Base-by-base conservation (phyloP, 1,140 invertebrate genomes). In the Sycophaga agraensis region DNA sequence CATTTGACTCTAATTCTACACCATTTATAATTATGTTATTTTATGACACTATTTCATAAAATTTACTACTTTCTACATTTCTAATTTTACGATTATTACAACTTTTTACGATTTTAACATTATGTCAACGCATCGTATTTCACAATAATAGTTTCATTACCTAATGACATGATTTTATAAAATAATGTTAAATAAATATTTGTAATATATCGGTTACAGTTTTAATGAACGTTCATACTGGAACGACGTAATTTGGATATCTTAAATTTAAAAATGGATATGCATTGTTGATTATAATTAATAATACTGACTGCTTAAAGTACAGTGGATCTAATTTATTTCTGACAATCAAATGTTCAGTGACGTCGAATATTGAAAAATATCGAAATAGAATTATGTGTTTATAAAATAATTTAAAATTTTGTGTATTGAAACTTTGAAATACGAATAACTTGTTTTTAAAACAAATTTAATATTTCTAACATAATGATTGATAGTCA, bases 231-330 rank as follows among this genome's bases (percentile, higher is more conserved):
- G 48, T 63, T 63, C 55, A 60, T 42, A 51, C 37, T 56, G 56
- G 40, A 68, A 68, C 43, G 67, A 72, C 11, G 17, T 8, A n/a
- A n/a, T 53, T 24, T 24, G 50, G 12, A 68, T 70, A 67, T 65
- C 68, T 69, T 68, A 67, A 69, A 59, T 45, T 72, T 66, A n/a
- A 70, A 73, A 68, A 69, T 70, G 67, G 74, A 75, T 75, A 75
- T 76, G 73, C 73, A 74, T 75, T 71, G 70, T 73, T 55, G 68
- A 70, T 76, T 75, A 74, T 66, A 74, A 70, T 75, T 75, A 76
- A 76, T 76, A 76, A 76, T 76, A 76, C 74, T 76, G 74, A 69
- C 70, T 74, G 72, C 70, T 75, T 73, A 76, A 72, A 75, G 57
- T 72, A 73, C 70, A 70, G 50, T 37, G 48, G 51, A 21, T 43